These are phyloP conservation scores for Odocoileus virginianus DNA, from an alignment of 2,113 vertebrate genomes.

Conservation along the genomic window DNA sequence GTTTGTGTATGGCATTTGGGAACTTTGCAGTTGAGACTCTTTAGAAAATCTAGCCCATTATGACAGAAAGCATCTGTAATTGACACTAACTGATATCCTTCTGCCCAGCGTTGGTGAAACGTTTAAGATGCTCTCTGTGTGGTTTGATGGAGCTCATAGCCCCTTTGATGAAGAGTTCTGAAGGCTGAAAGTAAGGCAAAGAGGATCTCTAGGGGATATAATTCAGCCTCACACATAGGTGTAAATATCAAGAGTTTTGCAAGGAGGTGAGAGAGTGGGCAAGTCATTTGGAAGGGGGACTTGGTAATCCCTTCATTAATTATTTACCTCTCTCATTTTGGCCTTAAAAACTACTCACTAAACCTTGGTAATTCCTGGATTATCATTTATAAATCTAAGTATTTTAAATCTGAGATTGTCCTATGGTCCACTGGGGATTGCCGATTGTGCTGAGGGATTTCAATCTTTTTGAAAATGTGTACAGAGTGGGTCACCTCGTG, in stretches of 20 bases:
- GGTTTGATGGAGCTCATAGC: background rate
- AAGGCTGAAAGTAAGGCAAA: background rate
- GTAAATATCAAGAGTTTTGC: background rate
- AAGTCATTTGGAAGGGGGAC: background rate
- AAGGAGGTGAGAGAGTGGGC: background rate
- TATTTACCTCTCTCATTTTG: background rate
- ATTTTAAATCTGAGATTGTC: background rate
- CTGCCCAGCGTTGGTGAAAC: background rate
- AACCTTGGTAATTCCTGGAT: background rate
- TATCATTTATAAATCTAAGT: background rate
- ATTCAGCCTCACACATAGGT: background rate
- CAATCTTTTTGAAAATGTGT: background rate
- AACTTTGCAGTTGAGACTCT: conserved; percentile 57
- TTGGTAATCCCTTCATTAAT: background rate
- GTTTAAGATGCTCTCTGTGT: background rate
- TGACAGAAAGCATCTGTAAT: conserved; percentile 65
- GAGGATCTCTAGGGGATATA: background rate
- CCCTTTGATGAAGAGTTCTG: background rate
- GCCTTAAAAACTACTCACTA: background rate
- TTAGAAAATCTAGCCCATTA: conserved; percentile 59
- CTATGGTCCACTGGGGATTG: background rate
- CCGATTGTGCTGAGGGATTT: background rate
- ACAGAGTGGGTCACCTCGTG: background rate
- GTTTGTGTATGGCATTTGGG: conserved; percentile 64
- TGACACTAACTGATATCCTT: conserved; percentile 55